These are phyloP conservation scores for Apostichopus japonicus DNA, from an alignment of 35 echinoderm and acorn worm species.

Conservation along the genomic window DNA sequence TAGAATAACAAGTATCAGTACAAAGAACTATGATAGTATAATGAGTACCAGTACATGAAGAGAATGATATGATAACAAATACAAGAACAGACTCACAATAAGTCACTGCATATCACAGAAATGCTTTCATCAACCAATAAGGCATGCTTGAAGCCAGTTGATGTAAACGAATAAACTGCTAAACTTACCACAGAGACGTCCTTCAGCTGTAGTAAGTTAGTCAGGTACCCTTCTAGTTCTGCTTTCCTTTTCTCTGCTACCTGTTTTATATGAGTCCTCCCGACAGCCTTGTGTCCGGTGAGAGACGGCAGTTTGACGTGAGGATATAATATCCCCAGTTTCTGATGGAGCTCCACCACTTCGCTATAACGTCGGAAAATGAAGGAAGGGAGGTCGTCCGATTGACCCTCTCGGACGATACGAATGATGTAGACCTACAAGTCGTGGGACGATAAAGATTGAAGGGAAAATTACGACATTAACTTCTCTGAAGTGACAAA, in stretches of 20 bases:
- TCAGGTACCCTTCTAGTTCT: conserved; percentile 72
- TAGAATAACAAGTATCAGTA: too few species aligned
- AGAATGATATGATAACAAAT: neutral
- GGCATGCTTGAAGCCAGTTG: too few species aligned
- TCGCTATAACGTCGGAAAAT: conserved; percentile 96
- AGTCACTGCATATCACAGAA: too few species aligned
- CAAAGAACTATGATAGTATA: too few species aligned
- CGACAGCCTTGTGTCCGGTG: conserved; percentile 59
- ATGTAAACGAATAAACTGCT: neutral
- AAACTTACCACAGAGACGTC: conserved; percentile 79
- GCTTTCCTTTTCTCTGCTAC: conserved; percentile 86
- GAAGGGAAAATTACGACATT: neutral
- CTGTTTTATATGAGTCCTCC: conserved; percentile 94
- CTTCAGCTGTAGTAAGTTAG: conserved; percentile 61
- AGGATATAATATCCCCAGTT: conserved; percentile 74
- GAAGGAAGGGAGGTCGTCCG: conserved; percentile 74
- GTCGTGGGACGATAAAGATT: neutral
- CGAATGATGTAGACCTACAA: conserved; percentile 85
- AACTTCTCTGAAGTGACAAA: too few species aligned
- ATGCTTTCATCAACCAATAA: too few species aligned
- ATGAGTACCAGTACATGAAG: too few species aligned
- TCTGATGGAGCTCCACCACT: conserved; percentile 82
- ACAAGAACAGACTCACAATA: neutral
- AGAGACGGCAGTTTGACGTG: conserved; percentile 64
- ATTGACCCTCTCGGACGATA: conserved; percentile 71